Evolutionary conservation across 2,888 invertebrate genomes (phyloP).

Genomic region (Acrocyrtus sp.): DNA sequence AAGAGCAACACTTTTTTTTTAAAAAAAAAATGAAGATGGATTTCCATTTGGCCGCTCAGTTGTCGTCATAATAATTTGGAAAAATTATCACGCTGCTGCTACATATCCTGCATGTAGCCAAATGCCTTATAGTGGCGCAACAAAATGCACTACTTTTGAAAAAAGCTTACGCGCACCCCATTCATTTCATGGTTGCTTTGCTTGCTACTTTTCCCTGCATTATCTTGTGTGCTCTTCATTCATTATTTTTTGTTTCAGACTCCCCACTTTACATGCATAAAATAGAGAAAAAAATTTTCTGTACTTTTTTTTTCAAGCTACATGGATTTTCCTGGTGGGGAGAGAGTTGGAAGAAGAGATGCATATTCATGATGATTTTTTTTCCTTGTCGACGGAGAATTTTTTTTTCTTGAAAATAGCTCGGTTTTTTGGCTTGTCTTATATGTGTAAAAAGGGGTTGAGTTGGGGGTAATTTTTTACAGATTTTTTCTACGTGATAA

Average conservation of each 20-base stretch:
- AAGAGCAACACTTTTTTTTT: too few species aligned
- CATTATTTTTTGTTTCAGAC: not conserved
- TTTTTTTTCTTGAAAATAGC: conserved; percentile 11
- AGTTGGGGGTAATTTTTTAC: conserved; percentile 31
- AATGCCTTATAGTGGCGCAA: too few species aligned
- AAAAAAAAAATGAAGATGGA: conserved; percentile 9
- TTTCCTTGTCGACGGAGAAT: conserved; percentile 6
- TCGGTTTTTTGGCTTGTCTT: conserved; percentile 22
- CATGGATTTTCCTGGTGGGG: conserved; percentile 3
- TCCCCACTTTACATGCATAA: not conserved
- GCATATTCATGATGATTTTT: conserved; percentile 39
- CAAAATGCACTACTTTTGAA: not conserved
- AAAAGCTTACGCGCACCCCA: not conserved
- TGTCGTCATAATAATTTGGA: conserved; percentile 43
- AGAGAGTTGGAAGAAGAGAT: conserved; percentile 2
- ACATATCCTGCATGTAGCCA: too few species aligned
- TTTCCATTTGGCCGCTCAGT: conserved; percentile 11
- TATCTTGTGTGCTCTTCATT: not conserved
- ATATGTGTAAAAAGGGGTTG: conserved; percentile 2
- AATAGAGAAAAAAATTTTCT: too few species aligned
- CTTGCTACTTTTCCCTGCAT: conserved; percentile 12
- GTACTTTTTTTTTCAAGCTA: too few species aligned
- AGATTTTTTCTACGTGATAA: conserved; percentile 35
- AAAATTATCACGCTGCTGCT: conserved; percentile 40
- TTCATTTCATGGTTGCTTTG: conserved; percentile 3